A percentile compares a stretch with the other conserved stretches of the same genome.
These are phyloP conservation scores for Pristionchus exspectatus DNA, from an alignment of 2,888 invertebrate species.

Conservation along the genomic window DNA sequence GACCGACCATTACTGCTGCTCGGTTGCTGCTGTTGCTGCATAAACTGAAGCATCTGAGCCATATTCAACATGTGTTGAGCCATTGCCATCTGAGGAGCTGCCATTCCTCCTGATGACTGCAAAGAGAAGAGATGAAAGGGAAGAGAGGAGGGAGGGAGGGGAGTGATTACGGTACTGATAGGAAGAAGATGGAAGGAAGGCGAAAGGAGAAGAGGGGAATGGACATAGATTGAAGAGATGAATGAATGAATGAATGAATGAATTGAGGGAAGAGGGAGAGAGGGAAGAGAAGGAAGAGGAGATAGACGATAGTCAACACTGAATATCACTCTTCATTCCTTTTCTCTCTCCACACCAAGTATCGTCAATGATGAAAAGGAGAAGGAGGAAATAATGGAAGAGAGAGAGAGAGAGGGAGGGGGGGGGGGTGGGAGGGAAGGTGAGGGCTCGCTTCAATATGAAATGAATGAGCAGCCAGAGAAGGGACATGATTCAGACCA, in stretches of 20 bases:
- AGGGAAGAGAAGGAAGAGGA: too few species aligned
- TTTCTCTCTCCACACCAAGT: conserved; percentile 20
- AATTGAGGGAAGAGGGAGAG: too few species aligned
- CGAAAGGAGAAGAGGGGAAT: not conserved
- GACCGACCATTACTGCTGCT: conserved; percentile 41
- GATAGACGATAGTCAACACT: conserved; percentile 37
- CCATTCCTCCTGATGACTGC: not conserved
- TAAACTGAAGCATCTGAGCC: conserved; percentile 59
- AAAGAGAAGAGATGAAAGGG: too few species aligned
- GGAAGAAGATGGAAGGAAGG: too few species aligned
- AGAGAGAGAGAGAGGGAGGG: not conserved
- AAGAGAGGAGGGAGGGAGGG: too few species aligned
- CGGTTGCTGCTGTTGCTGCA: conserved; percentile 56
- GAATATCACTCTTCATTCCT: conserved; percentile 31
- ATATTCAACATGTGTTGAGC: conserved; percentile 61
- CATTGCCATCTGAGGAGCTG: conserved; percentile 55
- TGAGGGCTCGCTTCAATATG: conserved; percentile 30
- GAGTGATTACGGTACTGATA: not conserved
- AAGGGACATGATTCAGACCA: conserved; percentile 36
- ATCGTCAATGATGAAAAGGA: conserved; percentile 39
- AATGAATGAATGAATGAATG: conserved; percentile 23
- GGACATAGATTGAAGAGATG: not conserved
- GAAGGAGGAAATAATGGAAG: conserved; percentile 15
- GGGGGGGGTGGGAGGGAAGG: not conserved
- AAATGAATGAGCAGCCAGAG: conserved; percentile 37